phyloP scores from a whole-genome alignment of 2,888 invertebrate genomes.

The Pollenia labialis region DNA sequence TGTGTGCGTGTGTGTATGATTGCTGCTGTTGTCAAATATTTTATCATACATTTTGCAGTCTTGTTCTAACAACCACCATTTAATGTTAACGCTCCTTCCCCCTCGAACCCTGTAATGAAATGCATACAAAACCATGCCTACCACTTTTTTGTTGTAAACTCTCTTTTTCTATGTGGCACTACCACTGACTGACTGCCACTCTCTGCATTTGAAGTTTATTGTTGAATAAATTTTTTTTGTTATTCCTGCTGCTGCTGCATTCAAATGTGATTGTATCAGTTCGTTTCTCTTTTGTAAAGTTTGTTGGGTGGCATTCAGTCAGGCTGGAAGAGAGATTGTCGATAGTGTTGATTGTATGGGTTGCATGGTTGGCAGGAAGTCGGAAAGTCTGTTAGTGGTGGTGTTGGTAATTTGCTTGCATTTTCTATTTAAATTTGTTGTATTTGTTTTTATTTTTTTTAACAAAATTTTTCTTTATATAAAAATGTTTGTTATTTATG shows the following conservation, averaged over 20 bases:
- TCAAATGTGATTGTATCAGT: conserved; percentile 40
- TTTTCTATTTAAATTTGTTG: conserved; percentile 68
- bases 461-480: conserved; percentile 6
- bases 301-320: conserved; percentile 39
- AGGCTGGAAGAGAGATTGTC: conserved; percentile 21
- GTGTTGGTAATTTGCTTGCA: conserved; percentile 73
- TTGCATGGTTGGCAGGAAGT: conserved; percentile 2
- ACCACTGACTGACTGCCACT: not conserved
- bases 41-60: conserved; percentile 64
- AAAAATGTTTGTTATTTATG: conserved; percentile 40
- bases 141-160: not conserved
- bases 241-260: conserved; percentile 47
- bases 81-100: not conserved
- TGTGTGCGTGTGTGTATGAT: conserved; percentile 1
- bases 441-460: conserved; percentile 6
- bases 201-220: conserved; percentile 29
- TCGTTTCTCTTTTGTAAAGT: conserved; percentile 45
- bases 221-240: not conserved
- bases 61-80: conserved; percentile 51
- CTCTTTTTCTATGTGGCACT: not conserved
- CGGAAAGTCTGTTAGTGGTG: conserved; percentile 1
- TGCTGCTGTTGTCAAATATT: conserved; percentile 41
- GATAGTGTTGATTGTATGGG: conserved; percentile 7
- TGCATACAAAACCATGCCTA: conserved; percentile 56
- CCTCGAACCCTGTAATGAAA: conserved; percentile 25